phyloP scores from a whole-genome alignment of 2,888 invertebrate species.

The Gibbula magus region DNA sequence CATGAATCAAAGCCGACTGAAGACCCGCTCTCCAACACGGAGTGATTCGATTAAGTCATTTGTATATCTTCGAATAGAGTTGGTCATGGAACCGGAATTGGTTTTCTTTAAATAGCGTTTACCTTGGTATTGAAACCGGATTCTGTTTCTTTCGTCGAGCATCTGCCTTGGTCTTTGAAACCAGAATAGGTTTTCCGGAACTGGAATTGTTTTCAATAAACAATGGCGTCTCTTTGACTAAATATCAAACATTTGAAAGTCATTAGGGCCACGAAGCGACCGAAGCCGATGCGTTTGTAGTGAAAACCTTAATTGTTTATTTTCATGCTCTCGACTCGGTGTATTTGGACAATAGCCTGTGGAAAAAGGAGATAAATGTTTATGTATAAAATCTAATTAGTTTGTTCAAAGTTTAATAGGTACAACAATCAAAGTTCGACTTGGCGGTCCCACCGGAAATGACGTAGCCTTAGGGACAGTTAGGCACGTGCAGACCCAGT shows the following conservation, averaged over 20 bases:
- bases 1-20: background rate
- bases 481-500: background rate
- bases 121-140: no score
- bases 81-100: background rate
- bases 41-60: background rate
- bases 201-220: background rate
- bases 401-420: conserved; percentile 7
- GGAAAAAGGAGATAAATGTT: background rate
- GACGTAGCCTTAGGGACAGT: background rate
- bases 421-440: background rate
- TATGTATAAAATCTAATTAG: background rate
- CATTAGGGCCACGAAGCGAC: background rate
- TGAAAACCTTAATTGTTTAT: conserved; percentile 1
- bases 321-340: background rate
- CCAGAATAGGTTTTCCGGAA: background rate
- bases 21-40: background rate
- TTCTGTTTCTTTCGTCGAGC: no score
- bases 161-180: no score
- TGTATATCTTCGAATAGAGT: background rate
- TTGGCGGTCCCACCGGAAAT: background rate
- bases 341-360: background rate
- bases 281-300: background rate
- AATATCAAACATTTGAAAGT: conserved; percentile 1
- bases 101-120: no score
- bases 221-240: background rate